Evolutionary conservation across 2,797 vertebrate genomes (phyloP), one percentile per base, ranked within the genome.

Genomic region (Sebastes minor): DNA sequence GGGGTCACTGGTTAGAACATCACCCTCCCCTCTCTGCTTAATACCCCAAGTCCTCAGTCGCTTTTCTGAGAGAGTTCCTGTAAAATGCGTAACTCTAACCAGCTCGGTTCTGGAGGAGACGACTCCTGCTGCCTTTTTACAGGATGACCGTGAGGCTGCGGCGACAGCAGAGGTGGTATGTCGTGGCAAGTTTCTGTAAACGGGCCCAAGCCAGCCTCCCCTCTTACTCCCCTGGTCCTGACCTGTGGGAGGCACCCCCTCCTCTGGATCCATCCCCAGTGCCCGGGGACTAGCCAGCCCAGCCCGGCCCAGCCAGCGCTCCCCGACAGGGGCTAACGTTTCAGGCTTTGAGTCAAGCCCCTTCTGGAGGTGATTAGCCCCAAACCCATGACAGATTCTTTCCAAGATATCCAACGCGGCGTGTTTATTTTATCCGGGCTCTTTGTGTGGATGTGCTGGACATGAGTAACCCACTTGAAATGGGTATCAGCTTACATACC

Each of bases 321-420:
- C 94, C 98, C 97, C 95, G 96, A 95, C 95, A 97, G 97, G 89
- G 97, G 98, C 97, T 99, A 97, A 97, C 97, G 94, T 99, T 99
- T 98, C 98, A 99, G 96, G 96, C 96, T 97, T 96, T 95, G 95
- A 97, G 97, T 97, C 96, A 95, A 97, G 97, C 96, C 97, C 98
- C 98, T 99, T 99, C 98, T 99, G 98, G 98, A 99, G 98, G 97
- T 99, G 98, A 99, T 99, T 99, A 99, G 97, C 97, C 96, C 92
- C 97, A 98, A 99, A 99, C 97, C 97, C 98, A 97, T 98, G 98
- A 99, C 98, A 99, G 98, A 99, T 99, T 99, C 97, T 98, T 99
- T 98, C 98, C 97, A 97, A 99, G 98, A 99, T 99, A 99, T 98
- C 97, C 95, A 96, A 98, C 97, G 97, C 97, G 96, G 96, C 94